Base-by-base conservation (phyloP, 2,113 vertebrate genomes). In the Passerina amoena region DNA sequence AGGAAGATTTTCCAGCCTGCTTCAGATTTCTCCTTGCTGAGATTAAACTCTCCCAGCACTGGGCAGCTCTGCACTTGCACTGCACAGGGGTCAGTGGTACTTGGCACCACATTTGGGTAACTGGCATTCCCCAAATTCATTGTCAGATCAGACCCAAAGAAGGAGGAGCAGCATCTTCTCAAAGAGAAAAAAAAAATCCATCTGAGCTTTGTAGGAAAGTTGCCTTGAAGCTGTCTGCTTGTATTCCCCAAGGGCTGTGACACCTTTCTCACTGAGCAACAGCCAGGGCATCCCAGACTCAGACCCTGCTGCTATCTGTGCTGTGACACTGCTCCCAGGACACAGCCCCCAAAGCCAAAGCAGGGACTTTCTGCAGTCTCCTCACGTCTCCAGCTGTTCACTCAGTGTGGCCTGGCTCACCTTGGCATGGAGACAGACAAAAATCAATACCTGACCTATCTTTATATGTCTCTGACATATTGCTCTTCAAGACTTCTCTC, bases 341-440 rank as follows among this genome's bases (percentile, higher is more conserved):
- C 61, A 63, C 31, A 80, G 22, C 60, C 63, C 47, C 47, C n/a
- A 33, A 57, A 86, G 42, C 47, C n/a, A 33, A 57, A 86, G 42
- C 1, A 44, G 15, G 15, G 53, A 66, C 47, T 70, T 63, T 85
- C 33, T 81, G 42, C 53, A 78, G 33, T 75, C 45, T 68, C 42
- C 38, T 93, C 80, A 53, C 38, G 23, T 56, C 64, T 56, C 60
- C 25, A 54, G 1, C 24, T 51, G 8, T 42, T 90, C 72, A 33
- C 86, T 80, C 70, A 10, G 15, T 9, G n/a, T 68, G 44, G 70
- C 15, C 76, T 88, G 88, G 38, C 79, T 90, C 77, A 88, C 79
- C 85, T 95, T 90, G 68, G 71, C 70, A 88, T 47, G n/a, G 47
- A 94, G 57, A 84, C 61, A 96, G 79, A 71, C 31, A 88, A 87